Evolutionary conservation across 2,888 invertebrate genomes (phyloP), one percentile per base, ranked within the genome.

Genomic region (Sphecodes monilicornis): DNA sequence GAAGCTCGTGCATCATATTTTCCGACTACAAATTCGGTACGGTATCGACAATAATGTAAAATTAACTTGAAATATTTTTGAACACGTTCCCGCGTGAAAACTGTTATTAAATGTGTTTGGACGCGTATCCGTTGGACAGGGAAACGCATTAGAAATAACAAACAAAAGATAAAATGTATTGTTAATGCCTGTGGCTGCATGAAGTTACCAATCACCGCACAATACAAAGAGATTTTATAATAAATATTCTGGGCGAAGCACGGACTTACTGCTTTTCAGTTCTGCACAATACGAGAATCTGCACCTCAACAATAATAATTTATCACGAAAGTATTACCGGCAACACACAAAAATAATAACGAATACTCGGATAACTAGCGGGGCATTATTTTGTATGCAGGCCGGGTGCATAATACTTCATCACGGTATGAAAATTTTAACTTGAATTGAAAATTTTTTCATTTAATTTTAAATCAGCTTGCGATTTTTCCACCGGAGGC

Each of bases 361-460:
- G 26, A 70, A 32, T 3, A 11, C 29, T 11, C 11, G 18, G 41
- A 16, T 50, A 50, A n/a, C 26, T n/a, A n/a, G 39, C 26, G 39
- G 41, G 54, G 26, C 32, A 43, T 75, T 50, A 82, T 70, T 70
- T 50, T 41, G 29, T 32, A 36, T 22, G 22, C 46, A 16, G 26
- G 18, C n/a, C n/a, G n/a, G 29, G 8, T 22, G 60, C 57, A 16
- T 32, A 46, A 43, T 41, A 8, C 43, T 41, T 43, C 26, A 3
- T 13, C n/a, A 22, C 11, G 16, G 16, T 41, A 82, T 74, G 70
- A 41, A 70, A 64, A 64, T 64, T 70, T 68, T 68, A 29, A 70
- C 69, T 74, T 60, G 39, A 22, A 69, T 78, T 60, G 46, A 39
- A 46, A 46, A 73, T 32, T 64, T 64, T 50, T 29, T 41, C 13